A percentile compares a stretch with the other conserved stretches of the same genome.
phyloP scores from a whole-genome alignment of 64 coral and sea anemone genomes.

The Montipora capricornis region DNA sequence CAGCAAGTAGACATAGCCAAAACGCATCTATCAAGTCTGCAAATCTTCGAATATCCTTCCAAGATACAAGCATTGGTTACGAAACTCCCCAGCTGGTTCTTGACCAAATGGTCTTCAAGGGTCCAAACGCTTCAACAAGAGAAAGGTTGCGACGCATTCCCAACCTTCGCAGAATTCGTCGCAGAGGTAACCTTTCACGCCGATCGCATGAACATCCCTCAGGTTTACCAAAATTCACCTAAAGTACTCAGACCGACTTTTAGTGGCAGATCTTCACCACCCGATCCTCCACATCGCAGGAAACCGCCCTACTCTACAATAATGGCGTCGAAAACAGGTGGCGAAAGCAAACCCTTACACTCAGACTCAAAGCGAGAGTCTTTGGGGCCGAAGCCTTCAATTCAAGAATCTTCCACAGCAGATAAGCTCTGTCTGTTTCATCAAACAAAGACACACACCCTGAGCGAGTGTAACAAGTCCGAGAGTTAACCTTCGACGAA shows the following conservation, averaged over 20 bases:
- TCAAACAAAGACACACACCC: constrained; percentile 47
- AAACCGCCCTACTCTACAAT: neutral
- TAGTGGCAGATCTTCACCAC: neutral
- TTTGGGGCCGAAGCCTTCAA: neutral
- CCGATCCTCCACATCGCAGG: neutral
- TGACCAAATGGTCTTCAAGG: constrained; percentile 56
- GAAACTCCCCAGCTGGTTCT: constrained; percentile 72
- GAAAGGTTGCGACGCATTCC: constrained; percentile 49
- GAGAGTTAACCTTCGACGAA: constrained; percentile 46
- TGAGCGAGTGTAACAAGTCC: constrained; percentile 57
- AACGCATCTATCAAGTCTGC: constrained; percentile 21
- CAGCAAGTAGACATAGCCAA: constrained; percentile 67
- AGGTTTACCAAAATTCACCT: constrained; percentile 3
- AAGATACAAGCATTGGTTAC: constrained; percentile 69
- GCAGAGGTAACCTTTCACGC: constrained; percentile 71
- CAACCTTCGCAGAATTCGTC: constrained; percentile 59
- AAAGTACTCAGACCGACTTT: neutral
- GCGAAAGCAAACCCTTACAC: neutral
- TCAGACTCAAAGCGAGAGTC: neutral
- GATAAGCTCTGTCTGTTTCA: constrained; percentile 72
- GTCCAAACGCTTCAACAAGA: constrained; percentile 64
- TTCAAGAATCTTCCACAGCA: neutral
- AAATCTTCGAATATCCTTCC: constrained; percentile 66
- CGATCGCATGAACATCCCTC: constrained; percentile 69
- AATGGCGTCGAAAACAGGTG: neutral